A percentile compares a stretch with the other conserved stretches of the same genome.
These are phyloP conservation scores for Acanthosepion esculentum DNA, from an alignment of 2,888 invertebrate genomes.

Conservation along the genomic window DNA sequence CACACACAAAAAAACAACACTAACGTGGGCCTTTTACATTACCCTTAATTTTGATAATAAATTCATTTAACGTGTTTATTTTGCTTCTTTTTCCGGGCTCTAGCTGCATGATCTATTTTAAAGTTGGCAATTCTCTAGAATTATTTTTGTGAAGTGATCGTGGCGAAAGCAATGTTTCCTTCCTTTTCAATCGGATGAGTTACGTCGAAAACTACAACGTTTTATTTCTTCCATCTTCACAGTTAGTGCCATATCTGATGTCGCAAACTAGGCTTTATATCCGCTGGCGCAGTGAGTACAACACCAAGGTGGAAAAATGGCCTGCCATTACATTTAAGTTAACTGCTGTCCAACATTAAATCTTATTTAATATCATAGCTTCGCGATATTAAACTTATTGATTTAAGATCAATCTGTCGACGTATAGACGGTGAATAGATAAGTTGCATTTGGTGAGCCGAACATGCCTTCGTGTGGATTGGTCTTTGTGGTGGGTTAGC, in stretches of 20 bases:
- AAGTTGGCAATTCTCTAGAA: too few relatives aligned
- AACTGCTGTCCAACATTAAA: neutral
- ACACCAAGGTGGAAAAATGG: neutral
- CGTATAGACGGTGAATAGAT: neutral
- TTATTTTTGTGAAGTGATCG: neutral
- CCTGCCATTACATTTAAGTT: neutral
- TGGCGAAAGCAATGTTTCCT: neutral
- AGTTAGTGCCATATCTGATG: neutral
- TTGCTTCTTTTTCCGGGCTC: too few relatives aligned
- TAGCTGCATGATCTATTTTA: too few relatives aligned
- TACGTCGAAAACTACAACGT: neutral
- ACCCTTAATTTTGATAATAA: too few relatives aligned
- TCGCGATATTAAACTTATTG: conserved; percentile 33
- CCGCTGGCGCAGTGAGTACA: neutral
- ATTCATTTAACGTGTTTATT: too few relatives aligned
- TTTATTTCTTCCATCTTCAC: neutral
- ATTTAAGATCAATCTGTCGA: conserved; percentile 18
- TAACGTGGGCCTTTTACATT: too few relatives aligned
- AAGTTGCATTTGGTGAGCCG: neutral
- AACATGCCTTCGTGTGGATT: neutral
- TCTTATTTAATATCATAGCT: conserved; percentile 33
- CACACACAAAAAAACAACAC: too few relatives aligned
- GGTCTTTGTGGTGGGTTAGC: neutral
- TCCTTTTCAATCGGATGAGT: neutral
- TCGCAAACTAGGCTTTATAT: neutral